Conservation (phyloP, 2,888 invertebrate genomes). For the Entomobrya multifasciata region DNA sequence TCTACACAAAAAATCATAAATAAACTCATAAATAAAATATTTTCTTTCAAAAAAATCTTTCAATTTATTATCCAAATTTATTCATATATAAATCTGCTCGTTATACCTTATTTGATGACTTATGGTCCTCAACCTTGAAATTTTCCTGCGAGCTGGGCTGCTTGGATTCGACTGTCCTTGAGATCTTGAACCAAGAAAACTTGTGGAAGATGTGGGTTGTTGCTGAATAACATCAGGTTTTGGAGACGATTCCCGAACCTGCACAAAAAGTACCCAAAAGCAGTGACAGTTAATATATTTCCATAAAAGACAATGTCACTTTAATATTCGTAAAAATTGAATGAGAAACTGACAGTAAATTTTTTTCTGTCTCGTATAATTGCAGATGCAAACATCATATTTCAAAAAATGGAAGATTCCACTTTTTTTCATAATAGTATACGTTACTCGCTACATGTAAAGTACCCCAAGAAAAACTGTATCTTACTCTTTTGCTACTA, state of each 20-base stretch:
- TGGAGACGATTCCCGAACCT: slow-evolving; percentile 36
- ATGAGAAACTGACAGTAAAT: no score
- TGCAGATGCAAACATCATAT: no score
- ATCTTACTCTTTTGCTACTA: slow-evolving; percentile 50
- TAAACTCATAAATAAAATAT: slow-evolving; percentile 1
- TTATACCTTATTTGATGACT: slow-evolving; percentile 88
- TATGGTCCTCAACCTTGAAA: slow-evolving; percentile 87
- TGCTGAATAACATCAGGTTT: slow-evolving; percentile 66
- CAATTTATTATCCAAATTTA: neutral
- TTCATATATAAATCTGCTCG: neutral
- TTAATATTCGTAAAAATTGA: no score
- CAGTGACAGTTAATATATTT: neutral
- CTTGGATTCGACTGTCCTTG: slow-evolving; percentile 29
- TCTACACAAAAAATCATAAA: slow-evolving; percentile 81
- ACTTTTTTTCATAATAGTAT: no score
- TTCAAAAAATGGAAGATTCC: no score
- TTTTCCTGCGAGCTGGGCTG: slow-evolving; percentile 84
- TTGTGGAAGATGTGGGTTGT: slow-evolving; percentile 53
- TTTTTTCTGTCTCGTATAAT: no score
- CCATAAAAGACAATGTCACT: no score
- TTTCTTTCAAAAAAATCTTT: neutral
- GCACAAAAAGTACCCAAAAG: no score
- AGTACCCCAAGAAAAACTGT: no score
- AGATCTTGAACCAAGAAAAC: slow-evolving; percentile 13
- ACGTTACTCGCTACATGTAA: no score